A percentile compares a stretch with the other conserved stretches of the same genome.
Conservation (phyloP, 2,888 invertebrate genomes). For the Cheiracanthium punctorium region DNA sequence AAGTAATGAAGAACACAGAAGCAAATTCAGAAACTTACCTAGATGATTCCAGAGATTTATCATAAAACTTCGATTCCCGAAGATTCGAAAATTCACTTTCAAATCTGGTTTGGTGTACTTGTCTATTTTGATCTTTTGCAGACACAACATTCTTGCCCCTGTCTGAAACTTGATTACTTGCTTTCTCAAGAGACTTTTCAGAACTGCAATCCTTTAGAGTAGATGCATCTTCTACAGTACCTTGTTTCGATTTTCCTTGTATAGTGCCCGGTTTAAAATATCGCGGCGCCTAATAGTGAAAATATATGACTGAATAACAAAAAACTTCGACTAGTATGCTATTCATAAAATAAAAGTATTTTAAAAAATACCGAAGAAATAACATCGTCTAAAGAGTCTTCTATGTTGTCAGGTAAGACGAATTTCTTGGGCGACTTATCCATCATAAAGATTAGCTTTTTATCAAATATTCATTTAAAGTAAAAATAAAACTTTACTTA, state of each 20-base stretch:
- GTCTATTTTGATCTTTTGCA: neutral
- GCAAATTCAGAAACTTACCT: too few species aligned
- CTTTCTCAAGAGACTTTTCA: neutral
- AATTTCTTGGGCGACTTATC: constrained; percentile 34
- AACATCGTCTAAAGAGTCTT: constrained; percentile 33
- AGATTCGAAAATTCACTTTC: constrained; percentile 42
- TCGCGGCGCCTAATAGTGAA: constrained; percentile 28
- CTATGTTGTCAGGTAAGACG: constrained; percentile 27
- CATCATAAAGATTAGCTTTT: too few species aligned
- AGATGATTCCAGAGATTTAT: constrained; percentile 44
- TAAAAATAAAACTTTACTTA: too few species aligned
- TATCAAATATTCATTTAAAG: too few species aligned
- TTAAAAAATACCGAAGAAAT: neutral
- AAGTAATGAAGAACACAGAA: neutral
- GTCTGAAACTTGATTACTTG: neutral
- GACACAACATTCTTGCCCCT: too few species aligned
- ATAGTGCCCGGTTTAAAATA: constrained; percentile 49
- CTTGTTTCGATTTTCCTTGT: neutral
- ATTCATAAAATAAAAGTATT: neutral
- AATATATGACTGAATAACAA: neutral
- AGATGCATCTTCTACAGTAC: neutral
- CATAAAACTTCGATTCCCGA: constrained; percentile 51
- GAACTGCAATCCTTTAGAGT: neutral
- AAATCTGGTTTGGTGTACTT: constrained; percentile 22
- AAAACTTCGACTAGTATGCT: neutral